Base-by-base conservation (phyloP, 2,888 invertebrate genomes). In the Drosophila sordidula region DNA sequence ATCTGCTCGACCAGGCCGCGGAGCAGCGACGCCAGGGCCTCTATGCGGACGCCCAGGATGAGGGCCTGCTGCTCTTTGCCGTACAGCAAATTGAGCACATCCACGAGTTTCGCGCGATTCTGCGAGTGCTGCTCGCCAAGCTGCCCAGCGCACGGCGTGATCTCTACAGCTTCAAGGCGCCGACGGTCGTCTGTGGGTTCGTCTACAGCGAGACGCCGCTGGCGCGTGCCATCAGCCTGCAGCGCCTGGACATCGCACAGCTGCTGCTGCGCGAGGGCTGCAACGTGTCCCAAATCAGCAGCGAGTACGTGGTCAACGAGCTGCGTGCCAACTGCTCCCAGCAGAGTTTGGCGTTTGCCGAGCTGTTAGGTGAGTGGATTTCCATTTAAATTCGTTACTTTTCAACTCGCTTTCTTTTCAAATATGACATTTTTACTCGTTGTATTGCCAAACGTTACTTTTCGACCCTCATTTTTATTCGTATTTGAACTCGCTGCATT, bases 191-290 rank as follows among this genome's bases (percentile, higher is more conserved):
- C 18, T 89, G 89, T 3, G 78, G 80, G 5, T 57, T 87, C 16
- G 45, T 82, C 4, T 87, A 78, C 47, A 96, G 95, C 2, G 94
- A 95, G 69, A 95, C 96, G 0, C 95, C 96, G 0, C 90, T 96
- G 49, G 93, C 95, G 78, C 89, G 95, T 22, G 95, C 96, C 6
- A 93, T 92, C 12, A 89, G 90, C 58, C 45, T 91, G 46, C 87
- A 90, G 38, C 91, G 90, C 51, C 70, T 91, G 34, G 81, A 90
- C 44, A 80, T 92, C 45, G 91, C 92, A 0, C 91, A 91, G 57
- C 85, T 91, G 55, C 70, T 92, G 16, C 76, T 92, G 6, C 91
- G 90, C 8, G 92, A 92, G 58, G 92, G 92, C 8, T 88, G 90
- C 9, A 89, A 90, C 71, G 75, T 91, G 8, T 80, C 82, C 6